Percentiles rank a stretch among this genome's conserved stretches.
Evolutionary conservation across 2,888 invertebrate species (phyloP).

Genomic region (Orchesella flavescens): DNA sequence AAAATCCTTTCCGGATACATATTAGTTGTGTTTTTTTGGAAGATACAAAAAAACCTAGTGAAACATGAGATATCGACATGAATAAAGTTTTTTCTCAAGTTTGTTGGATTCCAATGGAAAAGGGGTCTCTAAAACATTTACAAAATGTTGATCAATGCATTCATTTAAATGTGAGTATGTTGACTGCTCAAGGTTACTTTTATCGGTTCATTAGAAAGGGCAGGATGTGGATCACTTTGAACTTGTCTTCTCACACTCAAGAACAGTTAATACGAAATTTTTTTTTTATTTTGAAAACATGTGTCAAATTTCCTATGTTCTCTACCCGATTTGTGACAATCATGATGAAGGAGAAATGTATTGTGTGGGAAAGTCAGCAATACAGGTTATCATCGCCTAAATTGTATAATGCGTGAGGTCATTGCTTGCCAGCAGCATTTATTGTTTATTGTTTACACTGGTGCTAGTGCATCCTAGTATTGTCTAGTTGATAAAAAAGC

Average conservation of each 20-base stretch:
- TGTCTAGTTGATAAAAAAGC: not conserved
- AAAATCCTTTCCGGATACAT: slow-evolving; percentile 31
- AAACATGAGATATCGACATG: slow-evolving; percentile 31
- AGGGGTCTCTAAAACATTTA: slow-evolving; percentile 4
- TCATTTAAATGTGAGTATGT: not conserved
- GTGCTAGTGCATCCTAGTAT: not conserved
- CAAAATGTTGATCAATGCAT: not conserved
- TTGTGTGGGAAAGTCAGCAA: not conserved
- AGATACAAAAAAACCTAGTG: slow-evolving; percentile 29
- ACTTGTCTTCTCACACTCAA: not conserved
- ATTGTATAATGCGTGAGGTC: slow-evolving; percentile 34
- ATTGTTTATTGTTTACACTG: slow-evolving; percentile 19
- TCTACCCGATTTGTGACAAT: not conserved
- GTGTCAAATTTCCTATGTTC: slow-evolving; percentile 14
- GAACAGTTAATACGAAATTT: slow-evolving; percentile 17
- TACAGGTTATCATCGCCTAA: slow-evolving; percentile 1
- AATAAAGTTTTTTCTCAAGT: not conserved
- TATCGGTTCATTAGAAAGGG: not conserved
- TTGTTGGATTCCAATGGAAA: not conserved
- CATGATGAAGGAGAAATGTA: not conserved
- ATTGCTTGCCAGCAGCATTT: slow-evolving; percentile 26
- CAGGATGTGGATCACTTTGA: not conserved
- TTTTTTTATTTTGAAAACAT: not conserved
- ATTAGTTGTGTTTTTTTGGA: not conserved
- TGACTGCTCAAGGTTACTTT: slow-evolving; percentile 35